Base-by-base conservation (phyloP, 1,140 invertebrate genomes). In the Sarcophaga bullata region DNA sequence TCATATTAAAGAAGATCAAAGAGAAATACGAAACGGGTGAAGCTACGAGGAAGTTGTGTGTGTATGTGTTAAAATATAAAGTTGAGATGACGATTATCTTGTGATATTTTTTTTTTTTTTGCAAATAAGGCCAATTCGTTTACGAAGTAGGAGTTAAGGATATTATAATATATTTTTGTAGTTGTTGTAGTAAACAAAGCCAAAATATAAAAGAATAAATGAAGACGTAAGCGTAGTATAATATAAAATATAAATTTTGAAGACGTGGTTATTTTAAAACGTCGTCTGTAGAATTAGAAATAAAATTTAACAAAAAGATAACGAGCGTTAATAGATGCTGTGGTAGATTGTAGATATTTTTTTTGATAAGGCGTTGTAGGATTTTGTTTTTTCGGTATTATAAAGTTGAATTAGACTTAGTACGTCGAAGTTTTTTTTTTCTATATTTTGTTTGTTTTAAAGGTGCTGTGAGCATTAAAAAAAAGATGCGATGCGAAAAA, bases 61-160 rank as follows among this genome's bases (percentile, higher is more conserved):
- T 68, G 62, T 68, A 68, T 68, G 62, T 68, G 62, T 68, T 68
- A 68, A 68, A 68, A 68, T 58, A 58, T 68, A 68, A 68, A 68
- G 62, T 68, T 25, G 62, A 58, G 54, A 68, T 68, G 62, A 19
- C 62, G 62, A 37, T 37, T 37, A 37, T 37, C 25, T 37, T n/a
- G n/a, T n/a, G n/a, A n/a, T n/a, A n/a, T n/a, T 37, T 37, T 37
- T 37, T 37, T 37, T 37, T 1, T 68, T 68, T 68, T n/a, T 68
- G 62, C 6, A 19, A 68, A 8, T 68, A 68, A 58, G 62, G 62
- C 62, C 62, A 68, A 68, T 58, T 58, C n/a, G 54, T 15, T 68
- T 17, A 68, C 62, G 62, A 68, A 68, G 62, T 17, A 68, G 62
- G 62, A 68, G 62, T 68, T 37, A 68, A 58, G 62, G 62, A 68